Percentiles rank a stretch among this genome's conserved stretches.
Evolutionary conservation across 1,140 invertebrate species (phyloP).

Genomic region (Bombus waltoni): DNA sequence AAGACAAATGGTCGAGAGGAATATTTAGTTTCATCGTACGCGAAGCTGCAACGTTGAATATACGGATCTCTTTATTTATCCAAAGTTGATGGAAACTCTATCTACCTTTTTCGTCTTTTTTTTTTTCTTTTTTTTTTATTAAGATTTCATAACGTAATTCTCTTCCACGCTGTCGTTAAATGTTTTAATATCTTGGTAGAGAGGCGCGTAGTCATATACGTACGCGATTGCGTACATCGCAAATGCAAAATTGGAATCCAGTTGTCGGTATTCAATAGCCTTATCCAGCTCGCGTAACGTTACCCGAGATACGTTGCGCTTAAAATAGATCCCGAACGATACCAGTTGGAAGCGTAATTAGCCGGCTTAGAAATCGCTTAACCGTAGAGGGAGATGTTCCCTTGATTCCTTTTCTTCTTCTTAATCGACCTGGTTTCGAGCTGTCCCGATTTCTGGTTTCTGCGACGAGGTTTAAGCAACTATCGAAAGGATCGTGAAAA

Average conservation of each 20-base stretch:
- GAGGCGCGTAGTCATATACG: neutral
- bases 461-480: neutral
- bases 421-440: neutral
- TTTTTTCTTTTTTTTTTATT: too few relatives aligned
- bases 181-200: too few relatives aligned
- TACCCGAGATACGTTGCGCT: constrained; percentile 33
- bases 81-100: too few relatives aligned
- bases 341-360: constrained; percentile 46
- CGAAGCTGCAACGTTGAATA: too few relatives aligned
- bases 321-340: constrained; percentile 46
- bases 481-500: neutral
- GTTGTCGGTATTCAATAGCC: constrained; percentile 23
- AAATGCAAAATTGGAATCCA: constrained; percentile 20
- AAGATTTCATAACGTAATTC: too few relatives aligned
- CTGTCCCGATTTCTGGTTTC: neutral
- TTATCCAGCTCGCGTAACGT: constrained; percentile 36
- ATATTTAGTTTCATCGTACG: too few relatives aligned
- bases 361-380: constrained; percentile 1
- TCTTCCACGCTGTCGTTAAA: too few relatives aligned
- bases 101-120: too few relatives aligned
- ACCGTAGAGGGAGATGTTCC: neutral
- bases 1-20: too few relatives aligned
- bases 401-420: neutral
- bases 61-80: too few relatives aligned
- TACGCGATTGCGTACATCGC: neutral